Percentiles rank a stretch among this genome's conserved stretches.
phyloP scores from a whole-genome alignment of 2,888 invertebrate species.

The Drosophila anomelani region DNA sequence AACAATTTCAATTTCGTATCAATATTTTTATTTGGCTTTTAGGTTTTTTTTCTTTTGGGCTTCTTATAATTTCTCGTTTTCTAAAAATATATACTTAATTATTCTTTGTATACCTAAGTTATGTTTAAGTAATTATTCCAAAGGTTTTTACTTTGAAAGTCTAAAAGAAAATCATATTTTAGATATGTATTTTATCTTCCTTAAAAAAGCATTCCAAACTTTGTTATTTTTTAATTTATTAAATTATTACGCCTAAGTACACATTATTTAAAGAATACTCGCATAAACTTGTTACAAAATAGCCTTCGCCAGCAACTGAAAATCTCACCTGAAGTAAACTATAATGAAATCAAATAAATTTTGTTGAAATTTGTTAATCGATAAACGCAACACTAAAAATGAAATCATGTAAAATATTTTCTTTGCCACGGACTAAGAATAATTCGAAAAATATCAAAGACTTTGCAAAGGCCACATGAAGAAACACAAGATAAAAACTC shows the following conservation, averaged over 20 bases:
- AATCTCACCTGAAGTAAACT: constrained; percentile 27
- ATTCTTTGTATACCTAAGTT: constrained; percentile 17
- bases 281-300: constrained; percentile 30
- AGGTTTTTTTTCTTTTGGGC: constrained; percentile 16
- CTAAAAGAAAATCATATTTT: constrained; percentile 8
- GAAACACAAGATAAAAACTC: constrained; percentile 8
- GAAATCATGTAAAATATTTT: constrained; percentile 54
- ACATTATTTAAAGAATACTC: constrained; percentile 12
- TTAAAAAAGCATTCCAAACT: constrained; percentile 11
- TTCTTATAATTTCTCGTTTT: constrained; percentile 21
- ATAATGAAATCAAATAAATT: constrained; percentile 32
- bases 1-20: constrained; percentile 7
- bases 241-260: neutral
- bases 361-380: constrained; percentile 41
- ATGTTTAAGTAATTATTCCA: constrained; percentile 28
- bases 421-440: constrained; percentile 34
- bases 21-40: constrained; percentile 1
- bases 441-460: constrained; percentile 10
- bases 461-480: constrained; percentile 20
- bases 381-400: constrained; percentile 70
- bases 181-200: constrained; percentile 15
- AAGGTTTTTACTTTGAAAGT: constrained; percentile 20
- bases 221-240: neutral
- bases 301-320: constrained; percentile 20
- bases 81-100: constrained; percentile 7